phyloP scores from a whole-genome alignment of 2,888 invertebrate genomes.

The Dryobota labecula region DNA sequence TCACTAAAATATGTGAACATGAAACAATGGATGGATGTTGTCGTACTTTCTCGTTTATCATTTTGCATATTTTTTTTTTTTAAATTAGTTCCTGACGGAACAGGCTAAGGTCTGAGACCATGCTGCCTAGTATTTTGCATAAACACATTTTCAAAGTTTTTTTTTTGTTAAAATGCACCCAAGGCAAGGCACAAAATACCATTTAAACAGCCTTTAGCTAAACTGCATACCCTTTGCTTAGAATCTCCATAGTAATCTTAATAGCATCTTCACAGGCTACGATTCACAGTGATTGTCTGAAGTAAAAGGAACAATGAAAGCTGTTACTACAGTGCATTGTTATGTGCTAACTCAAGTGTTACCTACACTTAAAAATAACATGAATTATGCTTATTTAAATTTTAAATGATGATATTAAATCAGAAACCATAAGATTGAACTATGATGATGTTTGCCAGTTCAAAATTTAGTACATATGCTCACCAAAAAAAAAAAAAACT shows the following conservation, averaged over 20 bases:
- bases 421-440: too few species aligned
- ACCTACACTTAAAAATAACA: neutral
- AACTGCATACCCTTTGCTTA: neutral
- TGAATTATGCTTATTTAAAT: neutral
- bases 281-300: slow-evolving; percentile 9
- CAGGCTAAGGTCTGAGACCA: too few species aligned
- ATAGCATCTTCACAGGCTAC: neutral
- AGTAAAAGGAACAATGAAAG: slow-evolving; percentile 38
- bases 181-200: neutral
- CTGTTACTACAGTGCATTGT: slow-evolving; percentile 1
- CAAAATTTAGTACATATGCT: too few species aligned
- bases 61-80: too few species aligned
- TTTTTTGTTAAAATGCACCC: neutral
- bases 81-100: too few species aligned
- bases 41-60: slow-evolving; percentile 33
- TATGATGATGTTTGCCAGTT: too few species aligned
- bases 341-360: slow-evolving; percentile 16
- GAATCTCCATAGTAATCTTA: neutral
- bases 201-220: neutral
- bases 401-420: too few species aligned
- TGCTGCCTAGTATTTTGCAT: too few species aligned
- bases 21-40: slow-evolving; percentile 25
- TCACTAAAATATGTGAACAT: neutral
- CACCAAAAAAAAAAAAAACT: too few species aligned
- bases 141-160: too few species aligned